Evolutionary conservation across 2,888 invertebrate species (phyloP).

Genomic region (Lamellibrachia columna): DNA sequence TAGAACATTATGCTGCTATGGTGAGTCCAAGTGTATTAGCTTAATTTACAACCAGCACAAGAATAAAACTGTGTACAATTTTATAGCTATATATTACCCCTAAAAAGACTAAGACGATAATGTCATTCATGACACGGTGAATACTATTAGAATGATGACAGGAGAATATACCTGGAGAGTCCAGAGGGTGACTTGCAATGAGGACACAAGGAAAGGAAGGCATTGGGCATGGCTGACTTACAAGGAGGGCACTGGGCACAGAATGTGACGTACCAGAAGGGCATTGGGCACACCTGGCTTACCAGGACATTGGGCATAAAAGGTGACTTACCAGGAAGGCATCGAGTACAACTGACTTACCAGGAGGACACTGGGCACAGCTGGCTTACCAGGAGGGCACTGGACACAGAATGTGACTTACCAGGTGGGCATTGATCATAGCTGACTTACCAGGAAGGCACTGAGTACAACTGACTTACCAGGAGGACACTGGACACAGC

Average conservation of each 20-base stretch:
- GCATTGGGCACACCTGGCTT: neutral
- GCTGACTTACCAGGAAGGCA: neutral
- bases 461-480: neutral
- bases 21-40: too few species aligned
- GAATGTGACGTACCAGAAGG: neutral
- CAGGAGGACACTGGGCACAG: neutral
- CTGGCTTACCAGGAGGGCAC: neutral
- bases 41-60: too few species aligned
- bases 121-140: too few species aligned
- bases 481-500: neutral
- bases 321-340: neutral
- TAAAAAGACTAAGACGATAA: too few species aligned
- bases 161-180: neutral
- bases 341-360: neutral
- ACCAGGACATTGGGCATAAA: neutral
- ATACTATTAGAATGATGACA: too few species aligned
- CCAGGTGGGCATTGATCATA: neutral
- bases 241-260: neutral
- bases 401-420: neutral
- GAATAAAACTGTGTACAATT: too few species aligned
- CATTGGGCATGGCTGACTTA: neutral
- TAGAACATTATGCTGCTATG: too few species aligned
- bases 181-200: neutral
- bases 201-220: neutral
- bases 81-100: too few species aligned